A percentile compares a stretch with the other conserved stretches of the same genome.
Conservation (phyloP, 2,888 invertebrate genomes). For the Scaptodrosophila latifasciaeformis region DNA sequence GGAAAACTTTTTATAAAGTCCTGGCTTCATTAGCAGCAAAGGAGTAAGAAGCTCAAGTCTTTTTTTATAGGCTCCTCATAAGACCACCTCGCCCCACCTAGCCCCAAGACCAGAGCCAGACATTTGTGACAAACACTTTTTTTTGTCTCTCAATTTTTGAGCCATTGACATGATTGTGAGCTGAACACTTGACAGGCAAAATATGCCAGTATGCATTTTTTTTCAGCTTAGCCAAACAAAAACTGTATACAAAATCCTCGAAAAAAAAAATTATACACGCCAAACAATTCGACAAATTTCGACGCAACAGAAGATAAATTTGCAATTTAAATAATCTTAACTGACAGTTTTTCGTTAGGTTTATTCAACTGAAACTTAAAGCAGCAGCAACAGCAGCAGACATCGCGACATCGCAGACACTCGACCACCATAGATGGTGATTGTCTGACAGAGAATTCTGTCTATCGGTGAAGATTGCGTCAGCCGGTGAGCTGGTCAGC, state of each 20-base stretch:
- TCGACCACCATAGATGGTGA: constrained; percentile 14
- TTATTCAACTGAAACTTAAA: constrained; percentile 39
- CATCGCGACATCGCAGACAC: not conserved
- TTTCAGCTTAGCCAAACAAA: not conserved
- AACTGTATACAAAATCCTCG: not conserved
- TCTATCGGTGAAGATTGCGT: not conserved
- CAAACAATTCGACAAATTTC: constrained; percentile 58
- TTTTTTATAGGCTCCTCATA: too few species aligned
- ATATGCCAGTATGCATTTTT: too few species aligned
- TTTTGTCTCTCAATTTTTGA: not conserved
- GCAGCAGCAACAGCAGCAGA: constrained; percentile 41
- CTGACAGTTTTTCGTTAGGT: constrained; percentile 47
- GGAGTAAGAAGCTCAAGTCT: not conserved
- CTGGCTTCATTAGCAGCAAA: not conserved
- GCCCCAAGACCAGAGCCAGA: too few species aligned
- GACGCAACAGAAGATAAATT: constrained; percentile 34
- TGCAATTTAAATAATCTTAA: constrained; percentile 63
- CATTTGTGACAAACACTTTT: constrained; percentile 57
- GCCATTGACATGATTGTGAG: constrained; percentile 38
- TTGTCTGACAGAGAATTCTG: not conserved
- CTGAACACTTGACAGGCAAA: constrained; percentile 45
- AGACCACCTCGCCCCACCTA: too few species aligned
- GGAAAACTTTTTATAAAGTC: not conserved
- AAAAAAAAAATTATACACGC: constrained; percentile 56
- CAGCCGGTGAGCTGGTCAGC: too few species aligned